Conservation (phyloP, 2,888 invertebrate species). For the Eilema griseolum region DNA sequence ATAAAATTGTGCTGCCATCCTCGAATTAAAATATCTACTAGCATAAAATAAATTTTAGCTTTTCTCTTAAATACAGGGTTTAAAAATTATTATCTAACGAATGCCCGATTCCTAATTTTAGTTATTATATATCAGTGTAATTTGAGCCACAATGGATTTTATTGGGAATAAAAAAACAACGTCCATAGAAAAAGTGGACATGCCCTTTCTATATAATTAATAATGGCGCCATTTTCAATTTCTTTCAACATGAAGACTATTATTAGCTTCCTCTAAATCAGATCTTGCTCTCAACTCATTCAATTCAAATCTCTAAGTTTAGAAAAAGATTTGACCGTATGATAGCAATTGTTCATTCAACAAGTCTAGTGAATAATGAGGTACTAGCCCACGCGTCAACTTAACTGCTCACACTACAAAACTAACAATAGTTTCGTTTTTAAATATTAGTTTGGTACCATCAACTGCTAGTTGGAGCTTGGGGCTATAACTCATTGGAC, state of each 20-base stretch:
- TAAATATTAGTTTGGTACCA: background rate
- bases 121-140: too few species aligned
- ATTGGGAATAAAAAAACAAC: too few species aligned
- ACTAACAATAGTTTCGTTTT: background rate
- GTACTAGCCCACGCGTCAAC: background rate
- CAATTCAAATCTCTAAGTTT: background rate
- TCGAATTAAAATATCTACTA: too few species aligned
- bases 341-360: constrained; percentile 3
- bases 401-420: background rate
- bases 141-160: too few species aligned
- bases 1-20: too few species aligned
- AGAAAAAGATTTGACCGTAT: background rate
- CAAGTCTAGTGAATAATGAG: background rate
- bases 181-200: too few species aligned
- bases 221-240: background rate
- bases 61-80: too few species aligned
- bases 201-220: background rate
- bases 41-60: too few species aligned
- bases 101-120: too few species aligned
- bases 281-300: background rate
- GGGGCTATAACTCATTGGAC: background rate
- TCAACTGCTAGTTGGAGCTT: background rate
- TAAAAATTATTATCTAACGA: too few species aligned
- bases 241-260: background rate
- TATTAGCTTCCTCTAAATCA: background rate